Conservation (phyloP, 2,888 invertebrate genomes). For the Oxyscelio sp. region DNA sequence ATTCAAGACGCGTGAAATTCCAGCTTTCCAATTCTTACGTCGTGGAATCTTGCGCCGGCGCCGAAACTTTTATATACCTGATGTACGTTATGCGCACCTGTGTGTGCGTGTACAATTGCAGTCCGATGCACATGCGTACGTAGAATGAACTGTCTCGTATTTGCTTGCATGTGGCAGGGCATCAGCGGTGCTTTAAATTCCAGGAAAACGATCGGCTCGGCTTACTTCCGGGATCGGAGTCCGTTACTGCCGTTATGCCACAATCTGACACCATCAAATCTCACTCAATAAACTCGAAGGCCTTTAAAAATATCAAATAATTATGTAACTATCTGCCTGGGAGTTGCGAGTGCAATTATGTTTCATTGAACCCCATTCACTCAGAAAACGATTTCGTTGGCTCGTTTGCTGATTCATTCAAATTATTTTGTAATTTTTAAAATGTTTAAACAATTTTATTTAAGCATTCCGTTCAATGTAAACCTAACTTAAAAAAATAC, state of each 20-base stretch:
- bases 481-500: too few relatives aligned
- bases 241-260: conserved; percentile 50
- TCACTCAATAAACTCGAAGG: conserved; percentile 36
- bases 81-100: too few relatives aligned
- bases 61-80: too few relatives aligned
- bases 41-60: too few relatives aligned
- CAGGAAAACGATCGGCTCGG: conserved; percentile 36
- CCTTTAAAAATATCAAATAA: conserved; percentile 23
- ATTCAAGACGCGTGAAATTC: too few relatives aligned
- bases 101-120: too few relatives aligned
- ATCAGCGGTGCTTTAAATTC: conserved; percentile 48
- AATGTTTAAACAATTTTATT: too few relatives aligned
- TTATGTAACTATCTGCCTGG: conserved; percentile 30
- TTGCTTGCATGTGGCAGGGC: conserved; percentile 19
- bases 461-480: too few relatives aligned
- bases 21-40: too few relatives aligned
- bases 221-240: conserved; percentile 41
- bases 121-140: too few relatives aligned
- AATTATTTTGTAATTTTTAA: too few relatives aligned
- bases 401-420: conserved; percentile 29
- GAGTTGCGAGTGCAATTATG: conserved; percentile 35
- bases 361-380: conserved; percentile 43
- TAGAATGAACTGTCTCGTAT: conserved; percentile 42
- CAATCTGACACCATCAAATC: conserved; percentile 50
- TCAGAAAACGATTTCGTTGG: conserved; percentile 32